Evolutionary conservation across 2,888 invertebrate species (phyloP).

Genomic region (Drosophila robusta): DNA sequence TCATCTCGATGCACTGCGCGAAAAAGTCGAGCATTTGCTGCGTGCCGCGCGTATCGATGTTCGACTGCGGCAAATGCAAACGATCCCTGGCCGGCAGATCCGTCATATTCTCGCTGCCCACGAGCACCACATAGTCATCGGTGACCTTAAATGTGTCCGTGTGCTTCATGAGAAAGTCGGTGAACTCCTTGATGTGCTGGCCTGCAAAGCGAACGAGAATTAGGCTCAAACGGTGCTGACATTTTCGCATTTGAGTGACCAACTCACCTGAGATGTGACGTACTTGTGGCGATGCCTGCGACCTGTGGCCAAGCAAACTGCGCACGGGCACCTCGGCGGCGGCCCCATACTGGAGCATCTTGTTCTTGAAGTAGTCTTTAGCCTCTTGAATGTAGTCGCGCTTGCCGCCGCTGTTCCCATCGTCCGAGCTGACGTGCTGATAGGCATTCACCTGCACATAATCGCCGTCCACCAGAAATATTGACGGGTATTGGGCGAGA

Average conservation of each 20-base stretch:
- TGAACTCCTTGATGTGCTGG: conserved; percentile 97
- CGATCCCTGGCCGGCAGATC: conserved; percentile 89
- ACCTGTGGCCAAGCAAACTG: conserved; percentile 97
- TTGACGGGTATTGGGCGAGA: conserved; percentile 96
- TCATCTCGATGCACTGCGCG: conserved; percentile 92
- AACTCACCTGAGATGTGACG: conserved; percentile 96
- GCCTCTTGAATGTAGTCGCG: conserved; percentile 98
- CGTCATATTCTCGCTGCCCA: conserved; percentile 89
- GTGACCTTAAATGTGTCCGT: conserved; percentile 94
- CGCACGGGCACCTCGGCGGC: conserved; percentile 98
- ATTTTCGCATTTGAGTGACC: too few relatives aligned
- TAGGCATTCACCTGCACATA: conserved; percentile 94
- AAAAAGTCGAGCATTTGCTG: conserved; percentile 93
- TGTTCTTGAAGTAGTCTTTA: conserved; percentile 98
- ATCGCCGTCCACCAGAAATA: conserved; percentile 97
- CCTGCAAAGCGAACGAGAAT: conserved; percentile 82
- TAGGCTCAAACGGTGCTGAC: too few relatives aligned
- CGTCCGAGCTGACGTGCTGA: conserved; percentile 88
- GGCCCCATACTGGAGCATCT: conserved; percentile 97
- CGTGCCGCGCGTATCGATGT: conserved; percentile 93
- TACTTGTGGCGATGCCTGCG: conserved; percentile 98
- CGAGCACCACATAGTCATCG: conserved; percentile 93
- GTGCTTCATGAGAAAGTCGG: conserved; percentile 94
- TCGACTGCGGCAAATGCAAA: conserved; percentile 90
- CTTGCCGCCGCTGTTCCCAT: conserved; percentile 87